A percentile compares a stretch with the other conserved stretches of the same genome.
These are phyloP conservation scores for Dinomys branickii DNA, from an alignment of 2,113 vertebrate genomes.

Conservation along the genomic window DNA sequence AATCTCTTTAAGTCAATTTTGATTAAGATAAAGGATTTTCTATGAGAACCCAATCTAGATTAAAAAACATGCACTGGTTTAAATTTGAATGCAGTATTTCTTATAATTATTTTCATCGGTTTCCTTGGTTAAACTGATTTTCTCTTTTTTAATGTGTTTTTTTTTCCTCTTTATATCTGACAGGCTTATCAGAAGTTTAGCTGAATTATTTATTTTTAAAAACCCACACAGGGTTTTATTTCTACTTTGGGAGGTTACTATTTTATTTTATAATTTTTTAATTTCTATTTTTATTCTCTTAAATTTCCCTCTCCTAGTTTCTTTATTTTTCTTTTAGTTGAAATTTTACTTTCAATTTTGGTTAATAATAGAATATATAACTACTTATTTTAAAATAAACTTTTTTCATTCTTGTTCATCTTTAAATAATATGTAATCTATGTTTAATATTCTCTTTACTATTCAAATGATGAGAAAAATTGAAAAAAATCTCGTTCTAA, in stretches of 20 bases:
- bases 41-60: not conserved
- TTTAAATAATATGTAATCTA: constrained; percentile 8
- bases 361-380: not conserved
- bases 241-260: not conserved
- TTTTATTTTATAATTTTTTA: constrained; percentile 20
- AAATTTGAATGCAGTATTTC: not conserved
- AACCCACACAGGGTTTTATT: not conserved
- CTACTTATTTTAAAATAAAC: not conserved
- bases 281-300: constrained; percentile 42
- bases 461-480: not conserved
- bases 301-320: constrained; percentile 13
- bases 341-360: constrained; percentile 7
- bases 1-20: not conserved
- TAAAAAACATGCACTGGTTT: constrained; percentile 14
- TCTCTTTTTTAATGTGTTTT: not conserved
- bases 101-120: not conserved
- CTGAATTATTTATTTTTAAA: not conserved
- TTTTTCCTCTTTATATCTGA: not conserved
- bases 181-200: not conserved
- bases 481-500: not conserved
- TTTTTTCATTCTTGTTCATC: not conserved
- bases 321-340: not conserved
- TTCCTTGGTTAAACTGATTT: constrained; percentile 1
- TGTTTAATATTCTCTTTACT: constrained; percentile 34
- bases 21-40: not conserved